Evolutionary conservation across 1,140 invertebrate species (phyloP).

Genomic region (Psilanteris sp.): DNA sequence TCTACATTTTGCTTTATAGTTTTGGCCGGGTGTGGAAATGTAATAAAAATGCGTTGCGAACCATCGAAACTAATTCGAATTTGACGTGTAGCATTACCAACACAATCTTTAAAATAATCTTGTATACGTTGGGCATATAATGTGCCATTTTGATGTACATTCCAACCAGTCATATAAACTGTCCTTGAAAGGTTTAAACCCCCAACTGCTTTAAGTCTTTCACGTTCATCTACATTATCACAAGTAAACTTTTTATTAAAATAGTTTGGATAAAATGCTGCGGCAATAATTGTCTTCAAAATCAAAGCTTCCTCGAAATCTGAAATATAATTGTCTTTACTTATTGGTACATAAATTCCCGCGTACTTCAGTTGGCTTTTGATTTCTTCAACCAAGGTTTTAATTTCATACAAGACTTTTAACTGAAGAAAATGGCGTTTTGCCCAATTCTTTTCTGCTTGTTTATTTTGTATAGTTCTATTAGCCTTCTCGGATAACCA

Average conservation of each 20-base stretch:
- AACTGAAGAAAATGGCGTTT: conserved; percentile 86
- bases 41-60: conserved; percentile 2
- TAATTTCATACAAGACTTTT: conserved; percentile 83
- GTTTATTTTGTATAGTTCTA: conserved; percentile 61
- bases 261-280: conserved; percentile 93
- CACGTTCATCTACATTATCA: conserved; percentile 81
- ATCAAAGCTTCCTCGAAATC: conserved; percentile 82
- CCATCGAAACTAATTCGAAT: conserved; percentile 3
- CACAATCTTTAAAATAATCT: conserved; percentile 15
- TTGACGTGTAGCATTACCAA: not conserved
- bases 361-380: conserved; percentile 81
- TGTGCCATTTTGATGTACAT: not conserved
- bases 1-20: conserved; percentile 18
- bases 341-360: conserved; percentile 78
- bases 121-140: conserved; percentile 15
- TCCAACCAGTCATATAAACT: conserved; percentile 80
- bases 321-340: conserved; percentile 74
- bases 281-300: conserved; percentile 83
- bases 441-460: conserved; percentile 85
- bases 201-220: conserved; percentile 82
- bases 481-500: conserved; percentile 68
- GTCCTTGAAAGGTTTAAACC: conserved; percentile 88
- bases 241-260: conserved; percentile 82
- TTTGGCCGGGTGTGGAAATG: conserved; percentile 7
- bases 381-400: conserved; percentile 85